Base-by-base conservation (phyloP, 2,797 vertebrate species). In the Kryptolebias ocellatus region DNA sequence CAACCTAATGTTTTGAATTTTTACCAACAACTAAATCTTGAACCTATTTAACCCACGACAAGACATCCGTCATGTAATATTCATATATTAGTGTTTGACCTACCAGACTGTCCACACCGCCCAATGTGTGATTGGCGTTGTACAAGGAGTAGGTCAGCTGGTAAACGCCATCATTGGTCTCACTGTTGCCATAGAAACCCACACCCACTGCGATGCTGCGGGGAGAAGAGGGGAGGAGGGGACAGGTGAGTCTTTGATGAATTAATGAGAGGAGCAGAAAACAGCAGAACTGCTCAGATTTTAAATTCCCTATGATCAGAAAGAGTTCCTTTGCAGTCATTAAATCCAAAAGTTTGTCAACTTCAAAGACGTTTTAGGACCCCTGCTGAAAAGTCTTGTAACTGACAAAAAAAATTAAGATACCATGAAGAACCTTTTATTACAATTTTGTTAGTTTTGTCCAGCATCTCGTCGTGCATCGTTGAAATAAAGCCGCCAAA, bases 131-230 rank as follows among this genome's bases (percentile, higher is more conserved):
- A 90, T 99, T 98, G 68, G 95, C 96, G 0, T 96, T 95, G 88
- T 97, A 95, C 83, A 99, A 81, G 83, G 96, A 96, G 73, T 97
- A 98, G 85, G 96, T 96, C 87, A 99, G 87, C 92, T 98, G 97
- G 92, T 96, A 95, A 45, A 96, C 90, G 0, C 98, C 97, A 0
- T 98, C 97, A 0, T 96, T 97, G 81, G 95, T 95, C 93, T 99
- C 96, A 0, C 98, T 98, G 95, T 99, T 98, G 76, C 97, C 97
- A 6, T 98, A 99, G 91, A 99, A 98, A 90, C 98, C 97, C 34
- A 97, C 74, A 11, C 97, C 97, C 14, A 99, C 94, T 0, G 96
- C 96, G 5, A 93, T 84, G 11, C 98, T 99, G 83, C 52, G 44
- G 71, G 80, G 70, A 80, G 12, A 79, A 11, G 47, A 73, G 28